A percentile compares a stretch with the other conserved stretches of the same genome.
Evolutionary conservation across 1,140 invertebrate genomes (phyloP).

Genomic region (Triops cancriformis): DNA sequence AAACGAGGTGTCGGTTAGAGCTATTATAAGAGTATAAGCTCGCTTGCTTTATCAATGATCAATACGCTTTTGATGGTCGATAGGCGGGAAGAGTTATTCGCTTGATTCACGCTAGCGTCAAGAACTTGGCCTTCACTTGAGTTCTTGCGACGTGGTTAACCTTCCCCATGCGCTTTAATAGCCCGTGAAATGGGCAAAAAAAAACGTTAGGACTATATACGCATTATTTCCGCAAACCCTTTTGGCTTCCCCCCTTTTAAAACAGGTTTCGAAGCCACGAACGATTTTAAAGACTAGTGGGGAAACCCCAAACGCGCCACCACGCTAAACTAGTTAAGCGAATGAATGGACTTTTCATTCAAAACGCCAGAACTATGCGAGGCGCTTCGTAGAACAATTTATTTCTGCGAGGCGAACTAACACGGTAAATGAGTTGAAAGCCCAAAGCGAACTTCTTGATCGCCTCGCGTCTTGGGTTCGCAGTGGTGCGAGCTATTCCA

Average conservation of each 20-base stretch:
- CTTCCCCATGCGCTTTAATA: background rate
- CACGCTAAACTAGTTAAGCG: too few relatives aligned
- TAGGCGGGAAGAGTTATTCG: background rate
- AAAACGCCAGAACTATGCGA: too few relatives aligned
- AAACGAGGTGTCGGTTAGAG: background rate
- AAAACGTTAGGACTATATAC: background rate
- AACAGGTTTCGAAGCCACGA: too few relatives aligned
- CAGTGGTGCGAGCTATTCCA: background rate
- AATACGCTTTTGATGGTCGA: conserved; percentile 3
- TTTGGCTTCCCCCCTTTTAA: background rate
- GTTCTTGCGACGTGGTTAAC: background rate
- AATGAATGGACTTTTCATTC: too few relatives aligned
- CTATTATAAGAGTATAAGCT: background rate
- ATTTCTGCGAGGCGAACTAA: too few relatives aligned
- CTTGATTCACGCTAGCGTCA: background rate
- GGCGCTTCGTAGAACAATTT: too few relatives aligned
- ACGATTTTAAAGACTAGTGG: too few relatives aligned
- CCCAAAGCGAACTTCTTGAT: too few relatives aligned
- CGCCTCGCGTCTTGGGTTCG: too few relatives aligned
- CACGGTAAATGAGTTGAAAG: too few relatives aligned
- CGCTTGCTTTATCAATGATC: background rate
- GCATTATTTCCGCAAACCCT: background rate
- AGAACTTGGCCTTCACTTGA: background rate
- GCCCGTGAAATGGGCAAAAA: background rate
- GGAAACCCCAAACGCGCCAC: too few relatives aligned